A percentile compares a stretch with the other conserved stretches of the same genome.
phyloP scores from a whole-genome alignment of 2,888 invertebrate genomes.

The Creontiades dilutus region DNA sequence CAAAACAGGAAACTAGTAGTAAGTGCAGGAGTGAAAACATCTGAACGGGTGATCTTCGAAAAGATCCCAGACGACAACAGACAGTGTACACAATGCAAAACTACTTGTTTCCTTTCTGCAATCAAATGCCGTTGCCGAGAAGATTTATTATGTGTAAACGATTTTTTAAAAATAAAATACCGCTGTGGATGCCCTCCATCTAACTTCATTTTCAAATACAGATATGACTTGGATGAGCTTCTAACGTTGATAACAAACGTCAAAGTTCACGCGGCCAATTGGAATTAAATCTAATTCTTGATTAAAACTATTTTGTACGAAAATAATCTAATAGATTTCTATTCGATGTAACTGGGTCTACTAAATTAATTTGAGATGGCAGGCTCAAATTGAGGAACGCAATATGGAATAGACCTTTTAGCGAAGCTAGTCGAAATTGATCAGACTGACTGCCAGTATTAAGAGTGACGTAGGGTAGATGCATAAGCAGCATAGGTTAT shows the following conservation, averaged over 20 bases:
- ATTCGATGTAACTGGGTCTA: background rate
- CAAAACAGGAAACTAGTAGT: constrained; percentile 86
- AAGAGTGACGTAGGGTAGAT: background rate
- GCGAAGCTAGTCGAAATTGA: constrained; percentile 33
- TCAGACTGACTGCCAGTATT: constrained; percentile 20
- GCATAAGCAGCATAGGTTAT: no score
- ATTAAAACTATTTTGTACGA: constrained; percentile 4
- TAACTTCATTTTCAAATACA: constrained; percentile 47
- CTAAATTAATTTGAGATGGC: background rate
- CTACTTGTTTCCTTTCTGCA: constrained; percentile 97
- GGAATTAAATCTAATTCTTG: background rate
- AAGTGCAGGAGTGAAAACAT: constrained; percentile 93
- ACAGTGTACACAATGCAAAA: constrained; percentile 97
- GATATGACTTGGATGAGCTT: constrained; percentile 56
- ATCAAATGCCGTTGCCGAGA: constrained; percentile 87
- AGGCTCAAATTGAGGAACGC: background rate
- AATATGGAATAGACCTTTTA: background rate
- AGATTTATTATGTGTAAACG: constrained; percentile 64
- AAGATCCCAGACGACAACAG: constrained; percentile 96
- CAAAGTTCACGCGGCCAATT: background rate
- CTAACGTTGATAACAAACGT: constrained; percentile 22
- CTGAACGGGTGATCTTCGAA: constrained; percentile 96
- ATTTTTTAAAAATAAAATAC: constrained; percentile 32
- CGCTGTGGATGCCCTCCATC: constrained; percentile 37
- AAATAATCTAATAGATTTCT: constrained; percentile 16